Evolutionary conservation across 2,888 invertebrate genomes (phyloP).

Genomic region (Drosophila macrospina): DNA sequence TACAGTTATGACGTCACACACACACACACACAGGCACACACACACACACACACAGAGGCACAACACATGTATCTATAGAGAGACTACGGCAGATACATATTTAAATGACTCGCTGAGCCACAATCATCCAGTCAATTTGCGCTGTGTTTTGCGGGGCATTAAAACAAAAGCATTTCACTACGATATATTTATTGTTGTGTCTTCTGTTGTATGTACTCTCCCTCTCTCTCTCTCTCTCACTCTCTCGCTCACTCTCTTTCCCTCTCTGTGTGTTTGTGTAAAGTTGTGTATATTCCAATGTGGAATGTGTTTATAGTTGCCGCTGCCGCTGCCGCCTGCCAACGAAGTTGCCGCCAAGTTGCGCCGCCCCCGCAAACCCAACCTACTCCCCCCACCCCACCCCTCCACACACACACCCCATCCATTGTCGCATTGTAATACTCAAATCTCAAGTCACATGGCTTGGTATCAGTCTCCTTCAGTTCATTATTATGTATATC

Average conservation of each 20-base stretch:
- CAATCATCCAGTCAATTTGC: constrained; percentile 79
- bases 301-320: constrained; percentile 76
- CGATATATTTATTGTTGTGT: constrained; percentile 71
- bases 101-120: constrained; percentile 44
- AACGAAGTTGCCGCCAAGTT: constrained; percentile 51
- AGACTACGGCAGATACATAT: constrained; percentile 27
- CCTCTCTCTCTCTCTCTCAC: no score
- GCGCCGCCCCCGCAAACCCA: no score
- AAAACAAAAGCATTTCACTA: constrained; percentile 80
- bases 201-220: neutral
- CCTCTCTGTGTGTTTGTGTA: neutral
- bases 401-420: no score
- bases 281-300: constrained; percentile 29
- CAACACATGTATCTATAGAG: constrained; percentile 3
- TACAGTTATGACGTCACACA: constrained; percentile 61
- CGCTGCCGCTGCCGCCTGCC: constrained; percentile 27
- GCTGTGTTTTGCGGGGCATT: constrained; percentile 80
- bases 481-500: constrained; percentile 30
- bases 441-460: constrained; percentile 19
- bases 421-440: no score
- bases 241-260: no score
- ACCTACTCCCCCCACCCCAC: neutral
- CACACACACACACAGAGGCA: neutral
- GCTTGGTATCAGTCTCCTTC: constrained; percentile 23
- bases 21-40: constrained; percentile 9